A percentile compares a stretch with the other conserved stretches of the same genome.
phyloP scores from a whole-genome alignment of 2,113 vertebrate genomes.

The Dasyprocta punctata region DNA sequence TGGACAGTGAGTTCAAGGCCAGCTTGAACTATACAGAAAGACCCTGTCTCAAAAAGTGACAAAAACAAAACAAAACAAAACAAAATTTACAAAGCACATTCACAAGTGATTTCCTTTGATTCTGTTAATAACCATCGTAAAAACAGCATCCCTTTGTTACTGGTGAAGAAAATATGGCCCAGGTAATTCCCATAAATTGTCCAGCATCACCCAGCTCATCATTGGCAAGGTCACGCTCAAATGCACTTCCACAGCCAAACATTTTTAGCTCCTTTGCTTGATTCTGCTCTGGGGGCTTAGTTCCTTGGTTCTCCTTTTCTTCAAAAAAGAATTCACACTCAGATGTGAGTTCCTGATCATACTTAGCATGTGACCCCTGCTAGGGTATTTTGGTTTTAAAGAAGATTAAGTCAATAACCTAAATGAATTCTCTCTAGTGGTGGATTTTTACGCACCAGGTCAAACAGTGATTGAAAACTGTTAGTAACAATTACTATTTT shows the following conservation, averaged over 20 bases:
- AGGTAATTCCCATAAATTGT: neutral
- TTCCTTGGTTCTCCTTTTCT: neutral
- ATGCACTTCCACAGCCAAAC: neutral
- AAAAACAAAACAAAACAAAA: neutral
- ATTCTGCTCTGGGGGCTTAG: neutral
- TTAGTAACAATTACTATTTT: neutral
- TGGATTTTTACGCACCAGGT: neutral
- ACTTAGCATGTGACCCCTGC: neutral
- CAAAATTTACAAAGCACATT: neutral
- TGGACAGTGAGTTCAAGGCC: neutral
- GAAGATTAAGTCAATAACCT: neutral
- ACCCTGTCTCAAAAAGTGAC: neutral
- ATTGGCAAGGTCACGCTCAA: too few relatives aligned
- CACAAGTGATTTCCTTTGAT: neutral
- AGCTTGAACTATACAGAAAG: neutral
- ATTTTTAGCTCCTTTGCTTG: neutral
- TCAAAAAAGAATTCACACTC: neutral
- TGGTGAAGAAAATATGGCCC: neutral
- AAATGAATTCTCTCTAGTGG: neutral
- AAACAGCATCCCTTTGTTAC: neutral
- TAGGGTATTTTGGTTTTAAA: neutral
- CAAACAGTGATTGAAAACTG: neutral
- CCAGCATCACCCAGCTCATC: neutral
- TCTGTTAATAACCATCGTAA: neutral
- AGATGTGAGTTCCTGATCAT: neutral